phyloP scores from a whole-genome alignment of 2,797 vertebrate species.

The Gobio occitaniae region DNA sequence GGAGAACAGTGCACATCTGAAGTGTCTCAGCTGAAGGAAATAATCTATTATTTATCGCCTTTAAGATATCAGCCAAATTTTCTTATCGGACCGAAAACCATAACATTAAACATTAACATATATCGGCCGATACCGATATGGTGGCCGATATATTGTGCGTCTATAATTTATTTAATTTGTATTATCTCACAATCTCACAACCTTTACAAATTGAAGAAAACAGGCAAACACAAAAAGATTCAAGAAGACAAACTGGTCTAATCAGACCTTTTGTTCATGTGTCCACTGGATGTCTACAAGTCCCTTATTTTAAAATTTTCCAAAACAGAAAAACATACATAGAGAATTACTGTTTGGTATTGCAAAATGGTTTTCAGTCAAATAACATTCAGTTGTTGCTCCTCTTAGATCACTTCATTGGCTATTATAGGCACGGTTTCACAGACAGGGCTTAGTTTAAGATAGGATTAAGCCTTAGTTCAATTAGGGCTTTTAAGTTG shows the following conservation, averaged over 20 bases:
- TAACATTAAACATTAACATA: too few relatives aligned
- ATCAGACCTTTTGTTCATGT: not conserved
- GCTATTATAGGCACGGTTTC: too few relatives aligned
- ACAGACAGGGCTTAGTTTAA: too few relatives aligned
- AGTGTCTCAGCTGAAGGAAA: too few relatives aligned
- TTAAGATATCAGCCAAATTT: too few relatives aligned
- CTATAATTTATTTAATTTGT: not conserved
- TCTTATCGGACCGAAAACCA: too few relatives aligned
- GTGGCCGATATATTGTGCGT: too few relatives aligned
- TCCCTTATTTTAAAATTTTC: not conserved
- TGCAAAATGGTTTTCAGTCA: constrained; percentile 9
- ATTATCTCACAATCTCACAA: constrained; percentile 4
- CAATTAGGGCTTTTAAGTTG: too few relatives aligned
- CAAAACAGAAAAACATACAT: not conserved
- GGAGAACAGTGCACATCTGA: too few relatives aligned
- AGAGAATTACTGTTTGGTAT: not conserved
- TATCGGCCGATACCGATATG: too few relatives aligned
- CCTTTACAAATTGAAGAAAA: constrained; percentile 5
- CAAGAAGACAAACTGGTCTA: constrained; percentile 3
- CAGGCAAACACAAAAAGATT: constrained; percentile 22
- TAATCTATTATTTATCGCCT: too few relatives aligned
- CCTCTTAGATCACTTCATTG: not conserved
- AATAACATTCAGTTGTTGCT: not conserved
- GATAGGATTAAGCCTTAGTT: too few relatives aligned
- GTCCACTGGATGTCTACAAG: not conserved